phyloP scores from a whole-genome alignment of 2,888 invertebrate genomes.

The Petrolisthes manimaculis region DNA sequence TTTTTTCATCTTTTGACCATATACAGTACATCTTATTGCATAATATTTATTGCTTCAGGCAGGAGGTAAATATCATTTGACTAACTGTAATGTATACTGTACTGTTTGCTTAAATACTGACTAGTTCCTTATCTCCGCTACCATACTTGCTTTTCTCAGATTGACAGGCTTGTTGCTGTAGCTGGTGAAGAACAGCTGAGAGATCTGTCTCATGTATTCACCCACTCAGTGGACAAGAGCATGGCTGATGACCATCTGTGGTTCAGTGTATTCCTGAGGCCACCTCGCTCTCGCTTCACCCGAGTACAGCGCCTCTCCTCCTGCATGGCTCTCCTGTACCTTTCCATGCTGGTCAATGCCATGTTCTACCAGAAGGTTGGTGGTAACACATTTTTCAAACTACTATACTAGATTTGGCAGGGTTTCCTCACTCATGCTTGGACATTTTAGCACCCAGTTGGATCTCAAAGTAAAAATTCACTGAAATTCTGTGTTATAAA shows the following conservation, averaged over 20 bases:
- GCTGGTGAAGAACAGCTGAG: constrained; percentile 71
- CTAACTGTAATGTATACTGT: too few species aligned
- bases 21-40: too few species aligned
- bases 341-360: constrained; percentile 73
- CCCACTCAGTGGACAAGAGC: constrained; percentile 68
- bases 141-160: constrained; percentile 68
- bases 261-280: constrained; percentile 73
- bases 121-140: background rate
- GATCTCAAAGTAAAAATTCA: too few species aligned
- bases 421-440: too few species aligned
- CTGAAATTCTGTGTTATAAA: too few species aligned
- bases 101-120: too few species aligned
- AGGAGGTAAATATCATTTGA: too few species aligned
- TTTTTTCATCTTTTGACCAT: too few species aligned
- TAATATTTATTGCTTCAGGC: too few species aligned
- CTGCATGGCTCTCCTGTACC: constrained; percentile 72
- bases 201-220: constrained; percentile 71
- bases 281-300: constrained; percentile 72
- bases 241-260: constrained; percentile 73
- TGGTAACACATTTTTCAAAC: too few species aligned
- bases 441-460: too few species aligned
- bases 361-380: constrained; percentile 71
- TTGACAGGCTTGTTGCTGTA: constrained; percentile 72
- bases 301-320: constrained; percentile 72
- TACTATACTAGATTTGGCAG: too few species aligned